Evolutionary conservation across 2,113 vertebrate genomes (phyloP), one percentile per base, ranked within the genome.

Genomic region (Daphoenositta chrysoptera): DNA sequence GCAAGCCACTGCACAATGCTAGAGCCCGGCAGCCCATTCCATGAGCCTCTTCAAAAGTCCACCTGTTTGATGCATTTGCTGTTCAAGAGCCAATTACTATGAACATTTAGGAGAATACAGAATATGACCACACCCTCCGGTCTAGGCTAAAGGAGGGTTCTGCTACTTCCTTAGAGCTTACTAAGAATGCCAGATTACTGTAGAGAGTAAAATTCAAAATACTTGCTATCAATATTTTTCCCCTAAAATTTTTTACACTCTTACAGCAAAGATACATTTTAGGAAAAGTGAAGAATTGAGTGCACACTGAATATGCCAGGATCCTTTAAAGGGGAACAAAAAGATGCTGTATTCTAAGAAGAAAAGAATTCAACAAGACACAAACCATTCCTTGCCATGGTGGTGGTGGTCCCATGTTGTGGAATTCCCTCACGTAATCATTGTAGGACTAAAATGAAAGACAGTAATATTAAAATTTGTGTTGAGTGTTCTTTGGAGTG

Each of bases 351-450:
- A 48, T 50, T 75, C 45, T 90, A 48, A 22, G 92, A 33, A 95
- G 54, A 90, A 87, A 75, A 87, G 2, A 96, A 89, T 56, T 87
- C 57, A 95, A 86, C 24, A 90, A 76, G 96, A 97, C 98, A 98
- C 98, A 97, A 98, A 99, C 99, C 99, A 99, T 98, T 97, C 99
- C 99, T 97, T 99, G 99, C 99, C 99, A 99, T 7, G 99, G 99
- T 79, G 99, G 98, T 5, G 99, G 99, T 90, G 99, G 99, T 56
- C 99, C 99, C 89, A 99, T 99, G 96, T 97, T 99, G 97, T 99
- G 99, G 95, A 99, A 99, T 93, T 99, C 99, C 93, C 99, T 98
- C 98, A 99, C 99, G 97, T 99, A 99, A 98, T 99, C 99, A 88
- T 99, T 99, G 97, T 99, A 99, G 73, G 99, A 99, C 99, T 99